A percentile compares a stretch with the other conserved stretches of the same genome.
phyloP scores from a whole-genome alignment of 2,113 vertebrate genomes.

The Ginglymostoma cirratum region DNA sequence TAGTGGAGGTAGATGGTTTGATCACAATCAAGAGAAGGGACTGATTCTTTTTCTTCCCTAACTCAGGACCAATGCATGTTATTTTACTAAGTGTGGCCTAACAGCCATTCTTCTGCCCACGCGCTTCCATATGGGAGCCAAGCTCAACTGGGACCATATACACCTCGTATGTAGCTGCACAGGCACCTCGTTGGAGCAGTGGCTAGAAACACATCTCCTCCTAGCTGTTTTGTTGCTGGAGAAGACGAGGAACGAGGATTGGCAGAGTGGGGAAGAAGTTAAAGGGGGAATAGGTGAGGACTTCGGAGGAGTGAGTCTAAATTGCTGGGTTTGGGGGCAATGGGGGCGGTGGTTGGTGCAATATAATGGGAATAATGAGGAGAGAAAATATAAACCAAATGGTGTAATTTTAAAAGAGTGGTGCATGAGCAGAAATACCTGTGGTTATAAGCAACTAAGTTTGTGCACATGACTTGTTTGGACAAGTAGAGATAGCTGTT shows the following conservation, averaged over 20 bases:
- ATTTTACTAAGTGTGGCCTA: background rate
- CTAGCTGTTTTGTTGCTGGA: too few relatives aligned
- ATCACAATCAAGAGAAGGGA: background rate
- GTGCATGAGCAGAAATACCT: background rate
- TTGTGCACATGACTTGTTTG: background rate
- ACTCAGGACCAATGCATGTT: background rate
- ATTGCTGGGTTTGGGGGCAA: background rate
- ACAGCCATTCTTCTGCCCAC: too few relatives aligned
- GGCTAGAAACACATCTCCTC: too few relatives aligned
- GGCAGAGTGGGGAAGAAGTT: too few relatives aligned
- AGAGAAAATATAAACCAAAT: background rate
- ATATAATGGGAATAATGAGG: background rate
- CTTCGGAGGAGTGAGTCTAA: background rate
- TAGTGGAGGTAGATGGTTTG: background rate
- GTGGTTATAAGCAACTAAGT: background rate
- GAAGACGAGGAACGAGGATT: too few relatives aligned
- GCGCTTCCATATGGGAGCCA: too few relatives aligned
- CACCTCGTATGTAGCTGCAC: too few relatives aligned
- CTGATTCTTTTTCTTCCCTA: background rate
- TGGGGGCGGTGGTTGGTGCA: background rate
- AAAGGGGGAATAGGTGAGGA: too few relatives aligned
- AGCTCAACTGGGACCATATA: too few relatives aligned
- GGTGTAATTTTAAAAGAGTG: background rate
- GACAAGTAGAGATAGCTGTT: too few relatives aligned
- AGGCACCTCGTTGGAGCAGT: too few relatives aligned